Percentiles rank a stretch among this genome's conserved stretches.
phyloP scores from a whole-genome alignment of 53 echinoderm and acorn worm genomes.

The Apostichopus leukothele region DNA sequence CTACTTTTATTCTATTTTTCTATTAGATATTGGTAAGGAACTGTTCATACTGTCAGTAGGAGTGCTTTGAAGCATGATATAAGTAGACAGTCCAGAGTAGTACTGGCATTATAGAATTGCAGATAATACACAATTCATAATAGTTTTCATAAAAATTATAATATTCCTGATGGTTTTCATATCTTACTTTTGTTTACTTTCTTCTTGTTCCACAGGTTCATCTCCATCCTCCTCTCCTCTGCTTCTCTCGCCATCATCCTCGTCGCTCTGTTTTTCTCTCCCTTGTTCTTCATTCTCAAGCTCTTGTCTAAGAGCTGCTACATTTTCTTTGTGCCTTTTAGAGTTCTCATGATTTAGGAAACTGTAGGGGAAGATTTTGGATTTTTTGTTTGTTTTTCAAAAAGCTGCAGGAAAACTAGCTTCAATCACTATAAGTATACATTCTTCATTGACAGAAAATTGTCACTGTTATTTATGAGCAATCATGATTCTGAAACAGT shows the following conservation, averaged over 20 bases:
- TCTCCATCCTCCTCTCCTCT: slow-evolving; percentile 22
- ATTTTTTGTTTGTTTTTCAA: too few relatives aligned
- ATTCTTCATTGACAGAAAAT: too few relatives aligned
- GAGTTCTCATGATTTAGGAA: slow-evolving; percentile 94
- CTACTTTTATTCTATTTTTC: too few relatives aligned
- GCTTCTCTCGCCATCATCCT: slow-evolving; percentile 13
- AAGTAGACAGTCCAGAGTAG: too few relatives aligned
- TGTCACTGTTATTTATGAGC: too few relatives aligned
- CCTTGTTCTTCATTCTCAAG: slow-evolving; percentile 60
- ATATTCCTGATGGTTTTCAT: not conserved
- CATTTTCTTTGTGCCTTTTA: slow-evolving; percentile 91
- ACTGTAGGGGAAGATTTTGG: slow-evolving; percentile 38
- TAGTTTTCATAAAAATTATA: not conserved
- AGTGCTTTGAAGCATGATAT: too few relatives aligned
- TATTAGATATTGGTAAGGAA: too few relatives aligned
- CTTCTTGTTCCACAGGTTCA: not conserved
- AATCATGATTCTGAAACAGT: too few relatives aligned
- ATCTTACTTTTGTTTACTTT: slow-evolving; percentile 50
- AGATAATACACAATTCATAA: not conserved
- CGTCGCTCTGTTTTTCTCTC: slow-evolving; percentile 15
- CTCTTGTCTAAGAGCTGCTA: slow-evolving; percentile 71
- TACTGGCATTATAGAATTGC: too few relatives aligned
- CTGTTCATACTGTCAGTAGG: too few relatives aligned
- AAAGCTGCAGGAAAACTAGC: too few relatives aligned
- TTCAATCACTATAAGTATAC: too few relatives aligned